These are phyloP conservation scores for Sitobion miscanthi DNA, from an alignment of 1,140 invertebrate species.

Conservation along the genomic window DNA sequence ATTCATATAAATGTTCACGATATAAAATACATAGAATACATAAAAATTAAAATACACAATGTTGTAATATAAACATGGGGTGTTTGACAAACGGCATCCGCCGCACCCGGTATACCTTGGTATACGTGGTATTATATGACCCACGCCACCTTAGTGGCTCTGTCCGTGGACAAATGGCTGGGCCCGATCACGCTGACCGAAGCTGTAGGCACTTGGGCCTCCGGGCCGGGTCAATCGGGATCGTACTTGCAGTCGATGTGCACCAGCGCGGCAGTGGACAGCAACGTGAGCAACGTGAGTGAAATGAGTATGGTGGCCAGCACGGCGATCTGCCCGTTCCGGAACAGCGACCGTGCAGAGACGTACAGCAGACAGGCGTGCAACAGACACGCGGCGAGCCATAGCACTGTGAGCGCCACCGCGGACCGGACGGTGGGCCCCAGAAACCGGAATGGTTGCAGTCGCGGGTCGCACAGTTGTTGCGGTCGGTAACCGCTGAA, in stretches of 20 bases:
- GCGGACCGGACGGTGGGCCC: constrained; percentile 63
- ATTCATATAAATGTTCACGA: neutral
- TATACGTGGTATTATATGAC: constrained; percentile 48
- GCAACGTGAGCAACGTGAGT: constrained; percentile 57
- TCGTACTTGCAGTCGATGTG: constrained; percentile 60
- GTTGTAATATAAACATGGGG: neutral
- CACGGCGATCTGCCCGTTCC: constrained; percentile 56
- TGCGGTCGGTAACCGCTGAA: constrained; percentile 63
- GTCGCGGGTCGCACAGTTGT: constrained; percentile 63
- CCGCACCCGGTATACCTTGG: neutral
- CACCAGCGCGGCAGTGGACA: constrained; percentile 57
- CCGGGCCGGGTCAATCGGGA: constrained; percentile 60
- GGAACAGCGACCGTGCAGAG: constrained; percentile 57
- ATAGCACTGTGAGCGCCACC: constrained; percentile 65
- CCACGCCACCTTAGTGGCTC: constrained; percentile 59
- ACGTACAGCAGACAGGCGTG: constrained; percentile 58
- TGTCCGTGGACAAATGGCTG: constrained; percentile 56
- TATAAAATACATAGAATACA: neutral
- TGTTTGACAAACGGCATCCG: neutral
- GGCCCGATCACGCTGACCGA: constrained; percentile 58
- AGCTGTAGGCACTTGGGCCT: constrained; percentile 55
- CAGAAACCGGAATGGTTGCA: constrained; percentile 63
- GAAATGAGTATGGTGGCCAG: constrained; percentile 58
- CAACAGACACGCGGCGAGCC: constrained; percentile 63
- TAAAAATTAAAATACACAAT: neutral